Evolutionary conservation across 2,797 vertebrate species (phyloP).

Genomic region (Arctocebus calabarensis): DNA sequence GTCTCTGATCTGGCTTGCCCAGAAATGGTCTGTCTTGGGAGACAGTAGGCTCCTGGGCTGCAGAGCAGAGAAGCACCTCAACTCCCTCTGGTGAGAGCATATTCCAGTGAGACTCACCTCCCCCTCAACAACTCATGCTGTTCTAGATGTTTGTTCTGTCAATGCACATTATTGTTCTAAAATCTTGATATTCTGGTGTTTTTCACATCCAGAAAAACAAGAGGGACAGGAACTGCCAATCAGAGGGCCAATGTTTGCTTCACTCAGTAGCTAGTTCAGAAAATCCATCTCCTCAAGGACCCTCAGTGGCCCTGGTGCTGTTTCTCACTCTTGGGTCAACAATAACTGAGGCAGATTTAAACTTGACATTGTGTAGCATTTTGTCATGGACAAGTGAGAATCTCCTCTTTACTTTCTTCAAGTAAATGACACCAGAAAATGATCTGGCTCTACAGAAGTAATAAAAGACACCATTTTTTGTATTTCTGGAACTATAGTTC

Average conservation of each 20-base stretch:
- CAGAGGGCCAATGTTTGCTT: background rate
- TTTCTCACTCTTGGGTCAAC: background rate
- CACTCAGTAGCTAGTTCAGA: background rate
- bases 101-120: background rate
- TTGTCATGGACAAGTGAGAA: background rate
- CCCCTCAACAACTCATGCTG: background rate
- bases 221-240: background rate
- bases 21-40: background rate
- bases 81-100: background rate
- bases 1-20: background rate
- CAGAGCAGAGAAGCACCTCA: background rate
- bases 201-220: background rate
- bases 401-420: background rate
- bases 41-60: background rate
- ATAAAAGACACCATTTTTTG: background rate
- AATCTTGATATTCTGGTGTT: background rate
- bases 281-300: background rate
- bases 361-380: background rate
- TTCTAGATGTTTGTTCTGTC: background rate
- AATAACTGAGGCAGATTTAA: background rate
- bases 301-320: background rate
- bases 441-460: slow-evolving; percentile 40
- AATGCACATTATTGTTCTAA: background rate
- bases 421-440: background rate
- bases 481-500: background rate